Evolutionary conservation across 1,140 invertebrate species (phyloP).

Genomic region (Bombus impatiens): DNA sequence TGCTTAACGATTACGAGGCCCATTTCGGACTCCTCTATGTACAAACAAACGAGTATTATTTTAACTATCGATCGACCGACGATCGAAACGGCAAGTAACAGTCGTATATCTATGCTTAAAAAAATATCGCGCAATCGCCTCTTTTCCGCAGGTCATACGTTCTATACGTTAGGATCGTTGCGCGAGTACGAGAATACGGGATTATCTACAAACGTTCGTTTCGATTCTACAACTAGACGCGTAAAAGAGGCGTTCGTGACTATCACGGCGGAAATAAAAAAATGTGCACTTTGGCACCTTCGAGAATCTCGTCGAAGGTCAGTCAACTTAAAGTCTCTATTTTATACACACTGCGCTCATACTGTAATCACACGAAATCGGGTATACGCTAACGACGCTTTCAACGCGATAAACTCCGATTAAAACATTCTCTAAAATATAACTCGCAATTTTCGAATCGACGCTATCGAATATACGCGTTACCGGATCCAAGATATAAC

Average conservation of each 20-base stretch:
- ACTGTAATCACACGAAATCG: constrained; percentile 26
- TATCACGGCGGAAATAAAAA: constrained; percentile 2
- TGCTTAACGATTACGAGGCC: constrained; percentile 49
- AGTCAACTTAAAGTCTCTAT: constrained; percentile 59
- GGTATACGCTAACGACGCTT: neutral
- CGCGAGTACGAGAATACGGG: neutral
- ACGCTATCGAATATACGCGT: neutral
- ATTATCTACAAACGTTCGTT: constrained; percentile 45
- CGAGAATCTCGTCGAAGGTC: constrained; percentile 28
- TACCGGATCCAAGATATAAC: neutral
- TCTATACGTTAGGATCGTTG: neutral
- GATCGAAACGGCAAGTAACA: constrained; percentile 29
- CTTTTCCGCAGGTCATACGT: constrained; percentile 2
- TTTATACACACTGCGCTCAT: constrained; percentile 49
- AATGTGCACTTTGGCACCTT: constrained; percentile 31
- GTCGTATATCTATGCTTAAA: constrained; percentile 21
- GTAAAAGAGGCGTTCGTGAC: constrained; percentile 34
- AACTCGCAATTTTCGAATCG: neutral
- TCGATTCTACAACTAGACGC: constrained; percentile 14
- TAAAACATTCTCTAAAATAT: constrained; percentile 14
- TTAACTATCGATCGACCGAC: constrained; percentile 38
- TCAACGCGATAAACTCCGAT: neutral
- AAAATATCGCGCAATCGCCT: constrained; percentile 32
- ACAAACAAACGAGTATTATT: constrained; percentile 54
- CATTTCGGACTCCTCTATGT: constrained; percentile 43